Base-by-base conservation (phyloP, 1,140 invertebrate genomes). In the Saccostrea glomerata region DNA sequence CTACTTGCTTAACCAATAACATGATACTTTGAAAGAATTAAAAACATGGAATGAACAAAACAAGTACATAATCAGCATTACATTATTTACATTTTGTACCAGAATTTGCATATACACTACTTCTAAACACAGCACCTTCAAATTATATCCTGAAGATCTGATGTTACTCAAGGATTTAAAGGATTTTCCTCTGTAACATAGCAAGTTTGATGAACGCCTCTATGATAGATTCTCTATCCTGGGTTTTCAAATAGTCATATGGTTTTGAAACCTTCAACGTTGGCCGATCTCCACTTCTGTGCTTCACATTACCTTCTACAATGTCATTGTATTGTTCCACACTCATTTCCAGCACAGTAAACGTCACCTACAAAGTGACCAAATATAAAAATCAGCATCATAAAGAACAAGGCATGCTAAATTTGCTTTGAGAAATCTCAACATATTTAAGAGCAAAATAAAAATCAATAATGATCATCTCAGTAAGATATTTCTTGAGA, bases 201-300 rank as follows among this genome's bases (percentile, higher is more conserved):
- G 70, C 70, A 77, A 77, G 70, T 77, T 77, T 77, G 30, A 77
- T 77, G 70, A 77, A 77, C n/a, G 70, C 70, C 70, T 77, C 70
- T 77, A 77, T 77, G n/a, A 77, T 36, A 77, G 3, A 77, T 77
- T 77, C 70, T 77, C 70, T 77, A 77, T 77, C 70, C 70, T n/a
- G n/a, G n/a, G 70, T 77, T 77, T 77, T 77, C 70, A 77, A 77
- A 77, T 77, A 77, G 70, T 77, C 70, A 36, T 77, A 77, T 25
- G 70, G 70, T 77, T 77, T 77, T 12, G 70, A 77, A 36, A 77
- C n/a, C 6, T 77, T 77, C 70, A 77, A 36, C 11, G 70, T 77
- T 77, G 70, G 70, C n/a, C 6, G 70, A 77, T 77, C 70, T 77
- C 30, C 70, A 77, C 70, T 77, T 77, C n/a, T 36, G 30, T 36